These are phyloP conservation scores for Neodiprion virginianus DNA, from an alignment of 1,140 invertebrate species.

Conservation along the genomic window DNA sequence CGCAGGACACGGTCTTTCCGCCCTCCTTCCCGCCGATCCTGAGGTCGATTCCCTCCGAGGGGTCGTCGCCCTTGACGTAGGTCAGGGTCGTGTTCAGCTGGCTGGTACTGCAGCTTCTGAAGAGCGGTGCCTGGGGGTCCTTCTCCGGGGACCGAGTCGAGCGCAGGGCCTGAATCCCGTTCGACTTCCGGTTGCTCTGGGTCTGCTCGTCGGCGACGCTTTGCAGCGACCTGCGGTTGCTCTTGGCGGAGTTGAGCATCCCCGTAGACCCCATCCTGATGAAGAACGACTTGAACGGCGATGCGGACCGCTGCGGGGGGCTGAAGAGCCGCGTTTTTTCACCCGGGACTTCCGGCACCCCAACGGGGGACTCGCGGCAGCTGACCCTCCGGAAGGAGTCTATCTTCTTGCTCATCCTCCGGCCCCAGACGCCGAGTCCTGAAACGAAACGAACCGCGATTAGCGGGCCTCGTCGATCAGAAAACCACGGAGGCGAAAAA, in stretches of 20 bases:
- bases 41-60: slow-evolving; percentile 77
- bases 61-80: slow-evolving; percentile 81
- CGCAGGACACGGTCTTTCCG: slow-evolving; percentile 56
- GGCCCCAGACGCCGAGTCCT: slow-evolving; percentile 81
- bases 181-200: background rate
- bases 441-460: slow-evolving; percentile 38
- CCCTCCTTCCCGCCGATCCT: slow-evolving; percentile 59
- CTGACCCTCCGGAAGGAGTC: slow-evolving; percentile 76
- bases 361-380: slow-evolving; percentile 63
- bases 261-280: slow-evolving; percentile 78
- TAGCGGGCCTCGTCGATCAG: too few species aligned
- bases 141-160: slow-evolving; percentile 43
- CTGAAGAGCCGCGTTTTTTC: slow-evolving; percentile 58
- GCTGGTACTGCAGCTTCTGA: slow-evolving; percentile 78
- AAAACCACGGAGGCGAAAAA: background rate
- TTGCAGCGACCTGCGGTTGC: slow-evolving; percentile 56
- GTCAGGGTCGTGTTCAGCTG: slow-evolving; percentile 71
- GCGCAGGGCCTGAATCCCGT: background rate
- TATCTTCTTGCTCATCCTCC: slow-evolving; percentile 79
- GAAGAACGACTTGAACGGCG: slow-evolving; percentile 75
- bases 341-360: slow-evolving; percentile 45
- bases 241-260: slow-evolving; percentile 70
- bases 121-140: slow-evolving; percentile 64
- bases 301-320: slow-evolving; percentile 65
- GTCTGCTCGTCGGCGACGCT: slow-evolving; percentile 33